A percentile compares a stretch with the other conserved stretches of the same genome.
These are phyloP conservation scores for Elephantulus edwardii DNA, from an alignment of 2,113 vertebrate species.

Conservation along the genomic window DNA sequence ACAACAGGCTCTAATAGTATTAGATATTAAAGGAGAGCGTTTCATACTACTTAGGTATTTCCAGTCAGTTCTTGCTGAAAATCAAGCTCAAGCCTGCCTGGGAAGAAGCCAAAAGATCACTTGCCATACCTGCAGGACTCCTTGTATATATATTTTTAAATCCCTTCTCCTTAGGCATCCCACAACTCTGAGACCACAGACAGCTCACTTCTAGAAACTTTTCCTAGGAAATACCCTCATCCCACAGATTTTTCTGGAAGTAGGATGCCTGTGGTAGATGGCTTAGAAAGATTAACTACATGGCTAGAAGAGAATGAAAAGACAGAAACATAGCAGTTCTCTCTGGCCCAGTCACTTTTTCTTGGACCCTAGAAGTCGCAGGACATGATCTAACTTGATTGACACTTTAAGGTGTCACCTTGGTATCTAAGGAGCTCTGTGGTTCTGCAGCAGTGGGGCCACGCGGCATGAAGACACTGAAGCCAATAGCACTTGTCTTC, in stretches of 20 bases:
- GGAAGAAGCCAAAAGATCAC: not conserved
- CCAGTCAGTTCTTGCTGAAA: constrained; percentile 5
- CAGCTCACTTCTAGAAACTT: not conserved
- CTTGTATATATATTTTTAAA: not conserved
- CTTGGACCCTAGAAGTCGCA: not conserved
- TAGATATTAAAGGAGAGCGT: not conserved
- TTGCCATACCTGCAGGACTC: not conserved
- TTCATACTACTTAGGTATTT: not conserved
- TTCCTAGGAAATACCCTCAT: not conserved
- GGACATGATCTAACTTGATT: not conserved
- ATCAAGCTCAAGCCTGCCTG: not conserved
- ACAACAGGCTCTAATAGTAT: rapidly evolving
- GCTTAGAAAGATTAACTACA: constrained; percentile 47
- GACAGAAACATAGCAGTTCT: not conserved
- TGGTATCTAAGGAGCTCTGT: not conserved
- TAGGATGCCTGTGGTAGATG: not conserved
- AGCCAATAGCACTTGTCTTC: not conserved
- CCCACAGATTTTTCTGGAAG: too few relatives aligned
- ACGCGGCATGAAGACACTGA: too few relatives aligned
- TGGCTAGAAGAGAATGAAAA: constrained; percentile 28
- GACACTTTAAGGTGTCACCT: not conserved
- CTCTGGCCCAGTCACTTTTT: not conserved
- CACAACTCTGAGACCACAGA: not conserved
- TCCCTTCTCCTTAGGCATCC: not conserved
- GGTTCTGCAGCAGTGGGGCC: not conserved